Conservation (phyloP, 2,888 invertebrate species). For the Tillus elongatus region DNA sequence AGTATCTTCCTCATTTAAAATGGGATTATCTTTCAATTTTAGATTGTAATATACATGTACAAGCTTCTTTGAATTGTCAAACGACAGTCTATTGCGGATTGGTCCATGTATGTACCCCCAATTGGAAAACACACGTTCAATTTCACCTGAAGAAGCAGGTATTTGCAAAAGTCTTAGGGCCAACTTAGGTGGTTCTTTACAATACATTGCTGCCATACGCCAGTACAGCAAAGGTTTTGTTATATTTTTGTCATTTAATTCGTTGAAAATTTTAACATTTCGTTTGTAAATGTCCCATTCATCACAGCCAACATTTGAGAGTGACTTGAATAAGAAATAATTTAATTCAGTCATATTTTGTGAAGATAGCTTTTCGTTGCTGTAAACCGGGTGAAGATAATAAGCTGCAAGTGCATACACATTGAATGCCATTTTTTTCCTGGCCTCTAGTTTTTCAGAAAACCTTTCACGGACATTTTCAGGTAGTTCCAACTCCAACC, state of each 20-base stretch:
- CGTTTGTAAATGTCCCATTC: neutral
- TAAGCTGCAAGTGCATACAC: no score
- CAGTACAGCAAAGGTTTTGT: constrained; percentile 3
- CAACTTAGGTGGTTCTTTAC: constrained; percentile 1
- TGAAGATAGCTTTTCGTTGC: constrained; percentile 1
- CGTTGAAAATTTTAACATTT: neutral
- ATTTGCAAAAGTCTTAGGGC: no score
- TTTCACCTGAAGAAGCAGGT: no score
- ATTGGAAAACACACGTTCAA: no score
- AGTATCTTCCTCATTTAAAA: no score
- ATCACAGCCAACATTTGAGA: neutral
- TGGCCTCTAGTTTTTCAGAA: constrained; percentile 1
- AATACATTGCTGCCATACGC: neutral
- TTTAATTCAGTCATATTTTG: neutral
- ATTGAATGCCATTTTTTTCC: no score
- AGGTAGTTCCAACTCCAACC: constrained; percentile 2
- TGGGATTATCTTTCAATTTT: no score
- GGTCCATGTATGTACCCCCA: no score
- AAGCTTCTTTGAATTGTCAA: no score
- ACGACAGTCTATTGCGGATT: no score
- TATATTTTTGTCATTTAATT: neutral
- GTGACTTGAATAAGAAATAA: constrained; percentile 1
- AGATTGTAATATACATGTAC: no score
- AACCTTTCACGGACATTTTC: neutral
- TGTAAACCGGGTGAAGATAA: constrained; percentile 1